phyloP scores from a whole-genome alignment of 1,140 invertebrate genomes.

The Cyphomyrmex costatus region DNA sequence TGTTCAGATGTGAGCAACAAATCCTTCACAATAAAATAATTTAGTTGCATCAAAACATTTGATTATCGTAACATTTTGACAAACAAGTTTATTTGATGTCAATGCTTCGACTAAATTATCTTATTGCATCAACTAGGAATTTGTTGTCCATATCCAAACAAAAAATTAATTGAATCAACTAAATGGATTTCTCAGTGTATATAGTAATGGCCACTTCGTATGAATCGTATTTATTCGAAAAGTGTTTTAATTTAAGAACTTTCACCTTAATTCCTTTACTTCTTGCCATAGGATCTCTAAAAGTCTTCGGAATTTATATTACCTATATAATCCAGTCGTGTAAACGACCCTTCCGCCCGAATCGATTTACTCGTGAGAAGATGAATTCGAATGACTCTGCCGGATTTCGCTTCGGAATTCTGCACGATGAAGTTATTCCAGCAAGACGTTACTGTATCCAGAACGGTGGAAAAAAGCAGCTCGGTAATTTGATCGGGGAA shows the following conservation, averaged over 20 bases:
- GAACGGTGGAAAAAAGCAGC: constrained; percentile 27
- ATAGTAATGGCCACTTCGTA: neutral
- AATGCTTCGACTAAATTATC: too few relatives aligned
- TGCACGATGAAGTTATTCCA: constrained; percentile 33
- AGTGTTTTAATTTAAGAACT: constrained; percentile 16
- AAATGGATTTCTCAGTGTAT: too few relatives aligned
- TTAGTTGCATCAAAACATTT: too few relatives aligned
- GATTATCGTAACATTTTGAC: too few relatives aligned
- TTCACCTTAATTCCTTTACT: neutral
- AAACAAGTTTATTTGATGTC: too few relatives aligned
- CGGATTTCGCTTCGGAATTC: constrained; percentile 33
- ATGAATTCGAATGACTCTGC: constrained; percentile 58
- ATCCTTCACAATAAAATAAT: too few relatives aligned
- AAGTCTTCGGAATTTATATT: constrained; percentile 36
- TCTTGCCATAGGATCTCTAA: constrained; percentile 13
- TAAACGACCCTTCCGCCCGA: constrained; percentile 29
- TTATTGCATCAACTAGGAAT: too few relatives aligned
- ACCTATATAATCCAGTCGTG: constrained; percentile 31
- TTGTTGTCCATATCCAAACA: too few relatives aligned
- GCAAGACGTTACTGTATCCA: constrained; percentile 50
- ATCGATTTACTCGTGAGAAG: constrained; percentile 49
- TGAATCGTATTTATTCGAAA: neutral
- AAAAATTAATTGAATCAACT: too few relatives aligned
- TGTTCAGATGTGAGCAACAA: too few relatives aligned
- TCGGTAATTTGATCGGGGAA: constrained; percentile 63